Base-by-base conservation (phyloP, 2,797 vertebrate genomes). In the Cuculus canorus region DNA sequence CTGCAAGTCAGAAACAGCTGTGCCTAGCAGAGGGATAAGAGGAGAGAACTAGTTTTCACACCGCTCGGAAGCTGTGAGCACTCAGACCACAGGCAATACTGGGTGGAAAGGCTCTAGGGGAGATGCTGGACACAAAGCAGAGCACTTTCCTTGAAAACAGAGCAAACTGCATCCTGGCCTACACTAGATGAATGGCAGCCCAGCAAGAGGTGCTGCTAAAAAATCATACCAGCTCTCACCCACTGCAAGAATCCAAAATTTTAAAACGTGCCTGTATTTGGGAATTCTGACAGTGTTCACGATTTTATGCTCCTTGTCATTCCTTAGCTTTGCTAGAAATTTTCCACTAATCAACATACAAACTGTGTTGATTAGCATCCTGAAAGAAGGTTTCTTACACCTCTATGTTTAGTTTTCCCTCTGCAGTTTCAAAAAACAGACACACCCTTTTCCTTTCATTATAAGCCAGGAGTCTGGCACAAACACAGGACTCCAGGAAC, bases 81-180 rank as follows among this genome's bases (percentile, higher is more conserved):
- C 32, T 60, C n/a, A 19, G 63, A 41, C 28, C 52, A 24, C 24
- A 35, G 14, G 45, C 8, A 2, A 23, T 9, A 27, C 59, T 48
- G 24, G 3, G 24, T 71, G 24, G n/a, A 78, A 69, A 37, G 43
- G 9, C 33, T 28, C 54, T 37, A 17, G 11, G 17, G 21, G 21
- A 13, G 41, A 25, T 15, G n/a, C 57, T 65, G 63, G 41, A 48
- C 37, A 41, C 28, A 52, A 71, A 68, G 33, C 45, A 84, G 35
- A n/a, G 4, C 32, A 18, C 32, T 61, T 79, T 16, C 28, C 19
- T 75, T 87, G 33, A n/a, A 70, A 86, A 54, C 4, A 82, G 35
- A 64, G 33, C 12, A 65, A 85, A 68, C 30, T 2, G 0, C 1
- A 0, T 35, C 61, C 65, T 41, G n/a, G 60, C 13, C n/a, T 63